Evolutionary conservation across 2,888 invertebrate genomes (phyloP).

Genomic region (Mythimna impura): DNA sequence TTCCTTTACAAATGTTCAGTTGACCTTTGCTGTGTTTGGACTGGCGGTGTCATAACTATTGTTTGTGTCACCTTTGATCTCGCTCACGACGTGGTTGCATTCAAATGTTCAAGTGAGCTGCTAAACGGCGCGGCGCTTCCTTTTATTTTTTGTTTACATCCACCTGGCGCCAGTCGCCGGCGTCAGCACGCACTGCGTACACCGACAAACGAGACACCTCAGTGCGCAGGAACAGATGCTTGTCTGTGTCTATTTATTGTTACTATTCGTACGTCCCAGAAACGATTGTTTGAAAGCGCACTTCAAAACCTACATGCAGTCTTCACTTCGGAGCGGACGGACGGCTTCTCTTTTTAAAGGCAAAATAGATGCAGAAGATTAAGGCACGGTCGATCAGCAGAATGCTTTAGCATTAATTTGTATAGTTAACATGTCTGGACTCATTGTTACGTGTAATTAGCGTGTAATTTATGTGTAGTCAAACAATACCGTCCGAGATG

Average conservation of each 20-base stretch:
- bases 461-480: constrained; percentile 46
- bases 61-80: constrained; percentile 61
- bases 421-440: constrained; percentile 48
- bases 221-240: constrained; percentile 34
- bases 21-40: constrained; percentile 31
- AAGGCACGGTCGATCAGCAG: constrained; percentile 23
- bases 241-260: constrained; percentile 26
- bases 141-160: constrained; percentile 64
- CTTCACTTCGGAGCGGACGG: neutral
- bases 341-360: constrained; percentile 15
- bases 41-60: constrained; percentile 35
- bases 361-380: constrained; percentile 20
- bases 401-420: constrained; percentile 42
- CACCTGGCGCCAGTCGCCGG: constrained; percentile 65
- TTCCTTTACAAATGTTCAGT: constrained; percentile 7
- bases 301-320: constrained; percentile 16
- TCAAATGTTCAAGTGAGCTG: constrained; percentile 41
- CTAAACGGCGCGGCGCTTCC: constrained; percentile 55
- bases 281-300: constrained; percentile 26
- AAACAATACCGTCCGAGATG: constrained; percentile 47
- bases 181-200: constrained; percentile 25
- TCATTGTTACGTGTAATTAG: constrained; percentile 52
- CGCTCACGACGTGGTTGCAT: constrained; percentile 43
- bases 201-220: constrained; percentile 33
- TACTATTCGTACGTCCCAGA: constrained; percentile 14